phyloP scores from a whole-genome alignment of 1,140 invertebrate genomes.

The Lanistes nyassanus region DNA sequence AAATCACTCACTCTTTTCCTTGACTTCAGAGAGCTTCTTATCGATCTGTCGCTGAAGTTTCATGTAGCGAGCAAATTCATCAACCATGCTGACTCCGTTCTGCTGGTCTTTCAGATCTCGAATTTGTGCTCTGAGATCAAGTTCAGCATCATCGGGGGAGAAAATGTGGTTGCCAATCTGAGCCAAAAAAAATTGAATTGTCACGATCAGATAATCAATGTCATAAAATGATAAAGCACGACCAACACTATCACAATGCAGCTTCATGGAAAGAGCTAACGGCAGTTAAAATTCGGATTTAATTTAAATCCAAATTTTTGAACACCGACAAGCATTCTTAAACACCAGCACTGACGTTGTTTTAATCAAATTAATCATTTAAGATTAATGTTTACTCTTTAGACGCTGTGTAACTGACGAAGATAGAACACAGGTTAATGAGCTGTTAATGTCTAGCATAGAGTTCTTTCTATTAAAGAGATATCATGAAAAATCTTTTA shows the following conservation, averaged over 20 bases:
- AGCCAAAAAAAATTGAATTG: slow-evolving; percentile 19
- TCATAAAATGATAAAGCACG: neutral
- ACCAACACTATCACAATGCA: neutral
- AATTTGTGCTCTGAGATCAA: slow-evolving; percentile 44
- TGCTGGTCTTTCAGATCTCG: slow-evolving; percentile 49
- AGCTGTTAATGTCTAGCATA: too few relatives aligned
- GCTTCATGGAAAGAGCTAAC: neutral
- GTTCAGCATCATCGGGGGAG: slow-evolving; percentile 42
- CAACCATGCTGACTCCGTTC: slow-evolving; percentile 44
- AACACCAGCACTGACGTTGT: too few relatives aligned
- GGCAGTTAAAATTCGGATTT: neutral
- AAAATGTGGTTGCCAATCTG: slow-evolving; percentile 45
- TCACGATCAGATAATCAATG: neutral
- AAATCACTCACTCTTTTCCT: slow-evolving; percentile 39
- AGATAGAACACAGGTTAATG: too few relatives aligned
- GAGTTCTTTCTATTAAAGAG: too few relatives aligned
- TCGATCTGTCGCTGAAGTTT: slow-evolving; percentile 52
- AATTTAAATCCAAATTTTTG: too few relatives aligned
- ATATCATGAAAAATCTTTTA: too few relatives aligned
- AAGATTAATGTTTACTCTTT: too few relatives aligned
- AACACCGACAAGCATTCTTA: too few relatives aligned
- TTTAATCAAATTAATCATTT: too few relatives aligned
- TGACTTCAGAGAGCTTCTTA: slow-evolving; percentile 40
- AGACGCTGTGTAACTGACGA: too few relatives aligned
- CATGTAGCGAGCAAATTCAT: slow-evolving; percentile 53